Conservation (phyloP, 1,140 invertebrate species). For the Bombus waltoni region DNA sequence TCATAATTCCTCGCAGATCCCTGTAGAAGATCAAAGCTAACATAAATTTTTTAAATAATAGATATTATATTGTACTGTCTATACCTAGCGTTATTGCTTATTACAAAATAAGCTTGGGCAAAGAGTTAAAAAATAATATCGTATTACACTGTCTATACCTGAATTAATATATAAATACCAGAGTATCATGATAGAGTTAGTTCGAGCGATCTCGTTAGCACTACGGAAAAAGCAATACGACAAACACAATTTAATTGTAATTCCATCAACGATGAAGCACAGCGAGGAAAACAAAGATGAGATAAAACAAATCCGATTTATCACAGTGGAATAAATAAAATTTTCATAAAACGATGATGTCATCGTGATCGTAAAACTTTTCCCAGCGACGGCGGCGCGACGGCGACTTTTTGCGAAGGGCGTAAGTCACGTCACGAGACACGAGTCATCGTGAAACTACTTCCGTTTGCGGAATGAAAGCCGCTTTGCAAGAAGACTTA, state of each 20-base stretch:
- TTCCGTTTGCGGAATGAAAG: slow-evolving; percentile 50
- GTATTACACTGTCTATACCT: neutral
- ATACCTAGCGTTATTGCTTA: neutral
- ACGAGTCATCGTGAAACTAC: slow-evolving; percentile 45
- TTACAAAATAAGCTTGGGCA: no score
- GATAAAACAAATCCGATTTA: neutral
- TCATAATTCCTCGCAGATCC: neutral
- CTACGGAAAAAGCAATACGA: no score
- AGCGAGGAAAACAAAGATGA: neutral
- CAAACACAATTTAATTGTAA: slow-evolving; percentile 2
- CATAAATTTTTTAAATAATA: neutral
- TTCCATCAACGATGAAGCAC: neutral
- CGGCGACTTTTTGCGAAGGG: neutral
- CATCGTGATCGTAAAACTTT: slow-evolving; percentile 20
- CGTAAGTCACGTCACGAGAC: neutral
- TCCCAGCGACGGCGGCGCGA: neutral
- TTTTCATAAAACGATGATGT: slow-evolving; percentile 25
- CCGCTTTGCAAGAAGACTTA: slow-evolving; percentile 48
- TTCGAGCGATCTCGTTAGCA: neutral
- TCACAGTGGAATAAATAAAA: slow-evolving; percentile 27
- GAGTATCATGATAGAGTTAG: neutral
- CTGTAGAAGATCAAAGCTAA: neutral
- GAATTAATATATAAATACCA: neutral
- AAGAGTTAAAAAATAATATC: neutral
- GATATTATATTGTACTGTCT: neutral